Percentiles rank a stretch among this genome's conserved stretches.
These are phyloP conservation scores for Pseudonaja textilis DNA, from an alignment of 2,113 vertebrate species.

Conservation along the genomic window DNA sequence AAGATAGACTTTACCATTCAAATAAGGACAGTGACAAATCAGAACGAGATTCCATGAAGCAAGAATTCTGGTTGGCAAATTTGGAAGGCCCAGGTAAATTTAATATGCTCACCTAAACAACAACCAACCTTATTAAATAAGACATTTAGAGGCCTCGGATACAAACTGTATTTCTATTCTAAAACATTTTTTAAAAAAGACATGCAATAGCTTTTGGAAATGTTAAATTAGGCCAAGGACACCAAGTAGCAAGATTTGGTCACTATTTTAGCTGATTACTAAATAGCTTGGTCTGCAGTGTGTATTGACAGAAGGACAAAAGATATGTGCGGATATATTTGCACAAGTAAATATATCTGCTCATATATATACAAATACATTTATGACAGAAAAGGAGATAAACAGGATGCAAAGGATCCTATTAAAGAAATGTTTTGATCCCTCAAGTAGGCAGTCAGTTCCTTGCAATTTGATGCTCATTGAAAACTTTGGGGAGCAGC, in stretches of 20 bases:
- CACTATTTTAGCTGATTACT: neutral
- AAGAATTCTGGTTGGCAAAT: neutral
- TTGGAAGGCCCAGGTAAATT: neutral
- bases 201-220: neutral
- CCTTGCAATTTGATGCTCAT: too few relatives aligned
- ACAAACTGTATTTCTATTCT: neutral
- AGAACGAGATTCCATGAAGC: neutral
- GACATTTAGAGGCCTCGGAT: too few relatives aligned
- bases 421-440: too few relatives aligned
- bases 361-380: too few relatives aligned
- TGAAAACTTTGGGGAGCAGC: too few relatives aligned
- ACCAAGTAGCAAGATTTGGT: neutral
- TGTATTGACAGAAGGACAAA: neutral
- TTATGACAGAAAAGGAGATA: too few relatives aligned
- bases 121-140: neutral
- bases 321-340: neutral
- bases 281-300: neutral
- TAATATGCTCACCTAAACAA: neutral
- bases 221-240: slow-evolving; percentile 5
- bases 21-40: neutral
- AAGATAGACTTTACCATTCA: neutral
- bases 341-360: neutral
- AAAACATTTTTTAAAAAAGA: neutral
- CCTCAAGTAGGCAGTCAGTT: too few relatives aligned
- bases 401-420: too few relatives aligned